Evolutionary conservation across 2,888 invertebrate species (phyloP).

Genomic region (Drosophila antonietae): DNA sequence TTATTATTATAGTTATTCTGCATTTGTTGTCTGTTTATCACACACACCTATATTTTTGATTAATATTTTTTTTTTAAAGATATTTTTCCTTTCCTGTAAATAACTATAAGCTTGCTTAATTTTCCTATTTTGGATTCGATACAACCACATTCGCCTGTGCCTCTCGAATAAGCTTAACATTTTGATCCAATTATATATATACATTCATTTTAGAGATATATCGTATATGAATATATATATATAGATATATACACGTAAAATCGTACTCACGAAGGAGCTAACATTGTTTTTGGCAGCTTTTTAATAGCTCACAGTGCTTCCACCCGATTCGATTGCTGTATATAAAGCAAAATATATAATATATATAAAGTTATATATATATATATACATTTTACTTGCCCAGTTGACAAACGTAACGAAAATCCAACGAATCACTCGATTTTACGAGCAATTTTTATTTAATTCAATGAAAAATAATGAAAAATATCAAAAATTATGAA

Average conservation of each 20-base stretch:
- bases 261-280: conserved; percentile 27
- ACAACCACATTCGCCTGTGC: conserved; percentile 52
- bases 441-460: conserved; percentile 24
- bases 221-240: conserved; percentile 12
- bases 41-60: conserved; percentile 2
- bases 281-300: conserved; percentile 40
- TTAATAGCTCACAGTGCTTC: conserved; percentile 43
- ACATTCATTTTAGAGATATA: conserved; percentile 14
- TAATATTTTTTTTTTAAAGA: conserved; percentile 17
- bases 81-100: conserved; percentile 56
- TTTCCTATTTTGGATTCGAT: conserved; percentile 22
- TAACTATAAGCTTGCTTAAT: conserved; percentile 47
- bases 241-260: conserved; percentile 9
- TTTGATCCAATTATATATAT: conserved; percentile 18
- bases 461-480: background rate
- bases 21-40: conserved; percentile 56
- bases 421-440: conserved; percentile 47
- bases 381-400: conserved; percentile 19
- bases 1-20: conserved; percentile 47
- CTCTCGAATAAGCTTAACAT: conserved; percentile 69
- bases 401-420: conserved; percentile 48
- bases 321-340: conserved; percentile 40
- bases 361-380: conserved; percentile 7
- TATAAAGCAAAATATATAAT: conserved; percentile 22
- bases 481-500: background rate